A percentile compares a stretch with the other conserved stretches of the same genome.
phyloP scores from a whole-genome alignment of 2,888 invertebrate species.

The Zaprionus bogoriensis region DNA sequence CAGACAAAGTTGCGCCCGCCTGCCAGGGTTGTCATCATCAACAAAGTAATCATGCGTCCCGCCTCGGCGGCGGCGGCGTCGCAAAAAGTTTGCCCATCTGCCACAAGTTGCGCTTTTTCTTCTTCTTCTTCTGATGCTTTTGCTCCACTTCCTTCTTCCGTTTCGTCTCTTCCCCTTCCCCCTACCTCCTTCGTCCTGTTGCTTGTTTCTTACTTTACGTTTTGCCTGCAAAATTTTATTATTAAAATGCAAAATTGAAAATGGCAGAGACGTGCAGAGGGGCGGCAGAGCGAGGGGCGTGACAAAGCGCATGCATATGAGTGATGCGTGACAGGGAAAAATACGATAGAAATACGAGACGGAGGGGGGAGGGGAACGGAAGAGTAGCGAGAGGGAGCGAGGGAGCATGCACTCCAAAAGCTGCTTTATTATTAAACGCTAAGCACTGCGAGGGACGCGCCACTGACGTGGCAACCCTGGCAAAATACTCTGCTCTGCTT shows the following conservation, averaged over 20 bases:
- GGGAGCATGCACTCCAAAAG: slow-evolving; percentile 5
- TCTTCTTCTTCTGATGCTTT: slow-evolving; percentile 3
- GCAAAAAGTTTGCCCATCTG: slow-evolving; percentile 67
- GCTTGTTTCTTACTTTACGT: slow-evolving; percentile 41
- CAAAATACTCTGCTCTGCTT: slow-evolving; percentile 21
- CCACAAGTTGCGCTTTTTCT: slow-evolving; percentile 34
- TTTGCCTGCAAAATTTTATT: slow-evolving; percentile 71
- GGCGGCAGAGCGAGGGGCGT: slow-evolving; percentile 10
- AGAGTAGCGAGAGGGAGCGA: not conserved
- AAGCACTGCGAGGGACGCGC: not conserved
- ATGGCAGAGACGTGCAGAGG: slow-evolving; percentile 65
- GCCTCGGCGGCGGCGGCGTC: slow-evolving; percentile 1
- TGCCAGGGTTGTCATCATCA: slow-evolving; percentile 74
- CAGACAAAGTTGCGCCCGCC: slow-evolving; percentile 41
- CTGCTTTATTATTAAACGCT: slow-evolving; percentile 49
- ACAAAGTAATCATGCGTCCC: slow-evolving; percentile 71
- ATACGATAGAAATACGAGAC: slow-evolving; percentile 15
- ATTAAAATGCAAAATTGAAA: slow-evolving; percentile 79
- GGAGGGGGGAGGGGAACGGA: not conserved
- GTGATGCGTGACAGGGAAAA: slow-evolving; percentile 65
- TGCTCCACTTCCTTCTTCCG: slow-evolving; percentile 1
- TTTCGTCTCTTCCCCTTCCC: not conserved
- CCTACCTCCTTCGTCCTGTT: not conserved
- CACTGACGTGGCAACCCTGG: slow-evolving; percentile 32
- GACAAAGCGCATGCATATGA: slow-evolving; percentile 53